Conservation (phyloP, 2,888 invertebrate species). For the Nemotelus pantherinus region DNA sequence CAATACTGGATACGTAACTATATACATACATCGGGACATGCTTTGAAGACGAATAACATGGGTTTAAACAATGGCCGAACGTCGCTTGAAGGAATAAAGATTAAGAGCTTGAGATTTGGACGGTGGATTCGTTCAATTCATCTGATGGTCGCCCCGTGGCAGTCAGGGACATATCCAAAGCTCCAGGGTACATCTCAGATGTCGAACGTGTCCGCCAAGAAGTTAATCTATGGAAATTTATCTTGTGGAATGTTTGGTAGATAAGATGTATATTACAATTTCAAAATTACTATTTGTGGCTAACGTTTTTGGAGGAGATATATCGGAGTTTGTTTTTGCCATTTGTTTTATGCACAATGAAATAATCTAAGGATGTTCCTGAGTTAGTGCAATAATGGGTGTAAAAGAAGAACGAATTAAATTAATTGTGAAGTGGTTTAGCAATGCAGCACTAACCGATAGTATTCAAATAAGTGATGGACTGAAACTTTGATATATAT, state of each 20-base stretch:
- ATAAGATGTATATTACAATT: conserved; percentile 5
- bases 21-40: neutral
- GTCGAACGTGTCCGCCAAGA: neutral
- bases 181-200: neutral
- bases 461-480: too few species aligned
- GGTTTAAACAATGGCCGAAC: conserved; percentile 1
- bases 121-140: conserved; percentile 7
- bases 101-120: conserved; percentile 3
- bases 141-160: neutral
- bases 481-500: too few species aligned
- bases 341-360: too few species aligned
- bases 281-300: conserved; percentile 1
- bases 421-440: too few species aligned
- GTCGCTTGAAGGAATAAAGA: neutral
- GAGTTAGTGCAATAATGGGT: too few species aligned
- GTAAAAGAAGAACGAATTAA: too few species aligned
- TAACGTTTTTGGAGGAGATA: too few species aligned
- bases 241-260: conserved; percentile 4
- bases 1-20: neutral
- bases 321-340: too few species aligned
- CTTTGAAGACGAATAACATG: neutral
- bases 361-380: too few species aligned
- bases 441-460: too few species aligned
- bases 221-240: conserved; percentile 23
- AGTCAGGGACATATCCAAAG: neutral